Base-by-base conservation (phyloP, 2,888 invertebrate species). In the Doris montereyensis region DNA sequence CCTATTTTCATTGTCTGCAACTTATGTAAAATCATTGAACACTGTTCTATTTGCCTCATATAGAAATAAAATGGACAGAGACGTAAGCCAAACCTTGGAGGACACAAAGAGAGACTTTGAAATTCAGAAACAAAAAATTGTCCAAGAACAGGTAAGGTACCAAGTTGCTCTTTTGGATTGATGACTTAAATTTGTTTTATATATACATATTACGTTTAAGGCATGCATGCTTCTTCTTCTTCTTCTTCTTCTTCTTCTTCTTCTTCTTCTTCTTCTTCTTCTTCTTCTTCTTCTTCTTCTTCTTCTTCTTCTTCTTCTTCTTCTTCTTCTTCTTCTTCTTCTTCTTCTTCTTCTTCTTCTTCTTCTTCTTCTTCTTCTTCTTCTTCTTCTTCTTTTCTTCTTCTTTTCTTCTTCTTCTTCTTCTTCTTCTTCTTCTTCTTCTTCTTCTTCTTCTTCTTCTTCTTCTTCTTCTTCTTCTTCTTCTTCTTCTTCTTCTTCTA, bases 51-150 rank as follows among this genome's bases (percentile, higher is more conserved):
- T n/a, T n/a, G n/a, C n/a, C n/a, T n/a, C n/a, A n/a, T n/a, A 34
- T 77, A 90, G 90, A 77, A 88, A 89, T 76, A 88, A 88, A 52
- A 82, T 89, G 75, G 88, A 90, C 26, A 84, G 88, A 79, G 89
- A 91, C 79, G 88, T 89, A 26, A 87, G 83, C 13, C 91, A 91
- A 83, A 86, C 87, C 3, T 74, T 90, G 57, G 89, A 90, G 81
- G 88, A 90, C 70, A 85, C 87, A 21, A 78, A 85, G 32, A 84
- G 88, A 34, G 86, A 89, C 79, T 86, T 87, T 81, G 88, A 90
- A n/a, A 76, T 90, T 3, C 82, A 84, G 60, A 85, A 88, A 71
- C 82, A 86, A 71, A 82, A 86, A 68, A 84, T 82, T 24, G 76
- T 88, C 3, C 91, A 91, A 73, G 85, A 89, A 76, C 87, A 90